Conservation (phyloP, 2,888 invertebrate species). For the Alsophila aescularia region DNA sequence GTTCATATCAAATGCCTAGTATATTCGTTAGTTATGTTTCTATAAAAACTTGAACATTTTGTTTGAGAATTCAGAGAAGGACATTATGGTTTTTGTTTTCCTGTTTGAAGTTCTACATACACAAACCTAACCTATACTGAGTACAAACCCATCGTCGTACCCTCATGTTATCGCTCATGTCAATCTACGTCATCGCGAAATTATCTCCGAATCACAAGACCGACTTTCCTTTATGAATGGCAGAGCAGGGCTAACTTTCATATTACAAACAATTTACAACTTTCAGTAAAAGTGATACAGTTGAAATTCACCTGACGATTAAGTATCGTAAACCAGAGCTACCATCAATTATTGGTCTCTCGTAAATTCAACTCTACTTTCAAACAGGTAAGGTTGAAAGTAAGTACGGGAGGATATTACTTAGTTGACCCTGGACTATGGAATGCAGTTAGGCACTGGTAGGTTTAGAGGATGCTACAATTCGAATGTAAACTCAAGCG, state of each 20-base stretch:
- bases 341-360: too few species aligned
- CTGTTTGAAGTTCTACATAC: background rate
- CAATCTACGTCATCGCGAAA: conserved; percentile 12
- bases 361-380: background rate
- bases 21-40: too few species aligned
- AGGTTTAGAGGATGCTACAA: conserved; percentile 9
- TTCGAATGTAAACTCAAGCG: background rate
- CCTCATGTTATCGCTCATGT: background rate
- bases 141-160: background rate
- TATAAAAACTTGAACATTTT: too few species aligned
- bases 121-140: background rate
- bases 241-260: conserved; percentile 1
- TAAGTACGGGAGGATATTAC: background rate
- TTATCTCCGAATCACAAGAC: background rate
- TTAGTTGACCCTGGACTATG: conserved; percentile 6
- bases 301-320: background rate
- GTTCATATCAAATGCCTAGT: too few species aligned
- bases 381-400: background rate
- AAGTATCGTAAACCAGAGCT: background rate
- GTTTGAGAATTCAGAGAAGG: too few species aligned
- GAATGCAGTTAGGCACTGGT: conserved; percentile 18
- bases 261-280: background rate
- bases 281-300: background rate
- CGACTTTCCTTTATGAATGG: conserved; percentile 24
- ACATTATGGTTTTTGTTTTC: background rate